These are phyloP conservation scores for Abrostola triplasia DNA, from an alignment of 2,888 invertebrate genomes.

Conservation along the genomic window DNA sequence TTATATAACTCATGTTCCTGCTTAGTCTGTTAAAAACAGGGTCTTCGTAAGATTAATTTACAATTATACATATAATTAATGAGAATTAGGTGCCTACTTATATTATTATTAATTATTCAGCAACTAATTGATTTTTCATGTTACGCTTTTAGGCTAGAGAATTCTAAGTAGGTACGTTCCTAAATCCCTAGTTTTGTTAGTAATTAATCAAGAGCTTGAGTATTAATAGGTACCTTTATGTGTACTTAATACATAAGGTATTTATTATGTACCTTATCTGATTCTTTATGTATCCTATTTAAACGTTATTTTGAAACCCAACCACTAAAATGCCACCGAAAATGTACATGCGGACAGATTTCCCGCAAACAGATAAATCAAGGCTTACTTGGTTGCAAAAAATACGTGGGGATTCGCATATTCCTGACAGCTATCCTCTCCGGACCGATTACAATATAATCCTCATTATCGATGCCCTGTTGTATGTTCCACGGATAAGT, in stretches of 20 bases:
- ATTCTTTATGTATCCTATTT: neutral
- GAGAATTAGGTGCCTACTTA: too few species aligned
- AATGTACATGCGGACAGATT: slow-evolving; percentile 12
- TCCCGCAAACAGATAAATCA: slow-evolving; percentile 27
- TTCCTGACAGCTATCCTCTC: slow-evolving; percentile 81
- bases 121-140: slow-evolving; percentile 23
- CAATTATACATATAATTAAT: too few species aligned
- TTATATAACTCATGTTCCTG: too few species aligned
- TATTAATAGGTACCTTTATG: too few species aligned
- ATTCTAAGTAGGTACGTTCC: slow-evolving; percentile 2
- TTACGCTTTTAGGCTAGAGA: neutral
- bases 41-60: too few species aligned
- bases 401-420: slow-evolving; percentile 75
- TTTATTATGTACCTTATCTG: neutral
- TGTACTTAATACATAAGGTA: too few species aligned
- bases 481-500: slow-evolving; percentile 75
- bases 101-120: too few species aligned
- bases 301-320: slow-evolving; percentile 1
- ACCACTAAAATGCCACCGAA: neutral
- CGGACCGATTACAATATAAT: slow-evolving; percentile 78
- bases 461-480: slow-evolving; percentile 74
- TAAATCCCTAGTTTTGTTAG: neutral
- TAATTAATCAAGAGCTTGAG: too few species aligned
- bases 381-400: slow-evolving; percentile 76
- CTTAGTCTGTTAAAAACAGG: too few species aligned